These are phyloP conservation scores for Hydriomena furcata DNA, from an alignment of 2,888 invertebrate genomes.

Conservation along the genomic window DNA sequence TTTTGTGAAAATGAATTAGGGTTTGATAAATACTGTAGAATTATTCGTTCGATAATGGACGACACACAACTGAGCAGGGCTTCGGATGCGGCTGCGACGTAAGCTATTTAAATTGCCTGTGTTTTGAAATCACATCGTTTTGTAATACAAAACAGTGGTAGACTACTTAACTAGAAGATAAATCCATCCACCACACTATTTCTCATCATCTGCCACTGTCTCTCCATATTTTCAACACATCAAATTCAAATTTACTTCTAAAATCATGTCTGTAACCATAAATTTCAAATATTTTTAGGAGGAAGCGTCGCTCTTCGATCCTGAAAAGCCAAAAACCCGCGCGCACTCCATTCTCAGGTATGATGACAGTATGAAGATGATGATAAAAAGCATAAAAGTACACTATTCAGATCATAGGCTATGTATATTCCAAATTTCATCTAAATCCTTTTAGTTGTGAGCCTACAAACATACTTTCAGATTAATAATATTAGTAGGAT, in stretches of 20 bases:
- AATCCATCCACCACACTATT: not conserved
- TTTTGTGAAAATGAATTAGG: conserved; percentile 1
- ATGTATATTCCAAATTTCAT: too few relatives aligned
- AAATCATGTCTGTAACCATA: not conserved
- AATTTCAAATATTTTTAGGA: conserved; percentile 43
- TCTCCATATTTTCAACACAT: not conserved
- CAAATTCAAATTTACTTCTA: too few relatives aligned
- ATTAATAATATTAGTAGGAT: too few relatives aligned
- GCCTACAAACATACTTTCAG: too few relatives aligned
- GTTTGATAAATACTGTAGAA: not conserved
- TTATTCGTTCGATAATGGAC: conserved; percentile 53
- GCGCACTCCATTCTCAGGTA: conserved; percentile 65
- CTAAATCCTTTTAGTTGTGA: too few relatives aligned
- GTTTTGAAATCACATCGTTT: conserved; percentile 4
- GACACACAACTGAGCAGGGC: conserved; percentile 55
- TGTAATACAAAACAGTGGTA: too few relatives aligned
- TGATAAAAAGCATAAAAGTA: too few relatives aligned
- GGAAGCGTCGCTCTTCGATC: conserved; percentile 74
- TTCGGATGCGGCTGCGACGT: conserved; percentile 62
- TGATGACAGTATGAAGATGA: too few relatives aligned
- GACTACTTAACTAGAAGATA: too few relatives aligned
- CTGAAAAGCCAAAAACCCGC: conserved; percentile 68
- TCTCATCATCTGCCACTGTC: not conserved
- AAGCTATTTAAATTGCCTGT: too few relatives aligned
- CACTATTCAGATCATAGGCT: too few relatives aligned